phyloP scores from a whole-genome alignment of 2,888 invertebrate genomes.

The Ditula angustiorana region DNA sequence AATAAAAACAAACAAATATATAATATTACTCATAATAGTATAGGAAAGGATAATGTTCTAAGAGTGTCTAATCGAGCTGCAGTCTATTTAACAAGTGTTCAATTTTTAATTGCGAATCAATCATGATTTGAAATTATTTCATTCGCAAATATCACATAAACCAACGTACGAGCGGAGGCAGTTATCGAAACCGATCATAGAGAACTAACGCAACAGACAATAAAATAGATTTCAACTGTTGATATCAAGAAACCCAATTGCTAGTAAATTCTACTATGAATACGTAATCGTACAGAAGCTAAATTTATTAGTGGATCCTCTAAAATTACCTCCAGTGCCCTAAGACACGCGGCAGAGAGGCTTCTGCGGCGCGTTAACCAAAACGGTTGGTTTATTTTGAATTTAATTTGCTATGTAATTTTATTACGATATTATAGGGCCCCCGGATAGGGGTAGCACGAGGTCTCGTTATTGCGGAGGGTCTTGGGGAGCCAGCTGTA shows the following conservation, averaged over 20 bases:
- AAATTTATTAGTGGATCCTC: constrained; percentile 3
- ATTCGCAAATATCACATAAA: too few relatives aligned
- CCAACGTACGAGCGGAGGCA: too few relatives aligned
- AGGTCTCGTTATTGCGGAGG: background rate
- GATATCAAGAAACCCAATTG: background rate
- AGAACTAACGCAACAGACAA: background rate
- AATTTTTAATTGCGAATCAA: too few relatives aligned
- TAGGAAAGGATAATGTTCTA: too few relatives aligned
- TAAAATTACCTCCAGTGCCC: constrained; percentile 6
- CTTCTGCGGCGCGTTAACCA: background rate
- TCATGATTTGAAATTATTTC: too few relatives aligned
- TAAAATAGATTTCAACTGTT: background rate
- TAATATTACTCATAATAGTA: too few relatives aligned
- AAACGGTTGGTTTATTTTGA: background rate
- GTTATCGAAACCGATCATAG: background rate
- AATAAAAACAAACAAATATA: too few relatives aligned
- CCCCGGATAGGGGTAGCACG: background rate
- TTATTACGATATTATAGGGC: background rate
- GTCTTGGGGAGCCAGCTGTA: too few relatives aligned
- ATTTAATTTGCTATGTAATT: background rate
- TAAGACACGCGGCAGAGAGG: background rate
- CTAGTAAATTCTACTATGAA: constrained; percentile 5
- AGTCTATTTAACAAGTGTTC: too few relatives aligned
- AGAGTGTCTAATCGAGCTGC: too few relatives aligned
- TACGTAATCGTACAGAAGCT: background rate